Conservation (phyloP, 2,888 invertebrate species). For the Muschampia plurimacula region DNA sequence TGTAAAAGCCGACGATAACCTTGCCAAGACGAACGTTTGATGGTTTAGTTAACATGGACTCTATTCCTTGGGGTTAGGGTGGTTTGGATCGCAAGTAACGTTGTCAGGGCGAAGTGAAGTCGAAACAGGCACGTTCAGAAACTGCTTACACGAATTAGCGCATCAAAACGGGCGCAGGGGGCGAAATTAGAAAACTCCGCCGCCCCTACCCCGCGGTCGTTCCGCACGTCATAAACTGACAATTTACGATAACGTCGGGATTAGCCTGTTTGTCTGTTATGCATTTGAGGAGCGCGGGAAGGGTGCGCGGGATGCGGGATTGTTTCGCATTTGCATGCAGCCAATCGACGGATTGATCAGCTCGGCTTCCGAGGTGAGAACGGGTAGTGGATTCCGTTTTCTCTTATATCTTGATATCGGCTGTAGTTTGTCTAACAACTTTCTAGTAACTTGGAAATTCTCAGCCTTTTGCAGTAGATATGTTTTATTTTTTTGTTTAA, state of each 20-base stretch:
- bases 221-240: constrained; percentile 87
- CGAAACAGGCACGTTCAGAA: constrained; percentile 84
- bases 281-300: constrained; percentile 63
- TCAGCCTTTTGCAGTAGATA: too few relatives aligned
- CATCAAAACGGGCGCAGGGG: constrained; percentile 81
- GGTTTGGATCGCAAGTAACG: constrained; percentile 15
- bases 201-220: constrained; percentile 66
- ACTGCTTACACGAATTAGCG: constrained; percentile 86
- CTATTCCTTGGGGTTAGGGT: constrained; percentile 54
- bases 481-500: too few relatives aligned
- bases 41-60: constrained; percentile 50
- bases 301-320: constrained; percentile 57
- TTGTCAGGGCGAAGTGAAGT: constrained; percentile 75
- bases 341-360: constrained; percentile 48
- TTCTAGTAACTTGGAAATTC: neutral
- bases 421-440: neutral
- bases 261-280: constrained; percentile 83
- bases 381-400: constrained; percentile 4
- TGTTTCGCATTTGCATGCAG: constrained; percentile 68
- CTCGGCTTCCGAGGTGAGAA: constrained; percentile 26
- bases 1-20: constrained; percentile 80
- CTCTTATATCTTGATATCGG: neutral
- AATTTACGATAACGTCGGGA: constrained; percentile 86
- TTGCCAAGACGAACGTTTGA: constrained; percentile 51
- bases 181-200: constrained; percentile 82